Conservation (phyloP, 1,140 invertebrate genomes). For the Drosophila sp. region DNA sequence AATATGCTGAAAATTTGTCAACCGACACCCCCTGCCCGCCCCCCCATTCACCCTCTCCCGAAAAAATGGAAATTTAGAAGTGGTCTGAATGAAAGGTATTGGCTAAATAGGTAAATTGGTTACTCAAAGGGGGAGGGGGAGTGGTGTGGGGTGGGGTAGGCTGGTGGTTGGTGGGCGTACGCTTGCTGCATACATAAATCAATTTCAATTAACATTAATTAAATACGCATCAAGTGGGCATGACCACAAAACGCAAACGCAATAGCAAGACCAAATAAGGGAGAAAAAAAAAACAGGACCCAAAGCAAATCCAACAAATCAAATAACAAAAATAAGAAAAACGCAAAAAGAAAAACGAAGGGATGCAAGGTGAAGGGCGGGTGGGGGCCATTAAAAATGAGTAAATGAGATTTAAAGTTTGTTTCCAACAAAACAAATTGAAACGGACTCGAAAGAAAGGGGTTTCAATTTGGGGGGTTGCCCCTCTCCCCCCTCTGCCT, state of each 20-base stretch:
- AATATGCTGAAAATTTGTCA: constrained; percentile 65
- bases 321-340: neutral
- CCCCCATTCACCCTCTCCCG: neutral
- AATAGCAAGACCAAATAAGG: neutral
- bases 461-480: neutral
- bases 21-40: constrained; percentile 1
- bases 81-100: neutral
- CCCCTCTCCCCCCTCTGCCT: neutral
- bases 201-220: constrained; percentile 82
- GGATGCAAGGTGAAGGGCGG: neutral
- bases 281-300: neutral
- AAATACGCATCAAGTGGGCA: constrained; percentile 81
- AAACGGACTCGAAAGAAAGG: constrained; percentile 22
- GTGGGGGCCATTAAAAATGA: constrained; percentile 23
- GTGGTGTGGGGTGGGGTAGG: neutral
- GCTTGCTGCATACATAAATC: constrained; percentile 77
- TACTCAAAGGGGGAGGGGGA: neutral
- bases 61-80: constrained; percentile 5
- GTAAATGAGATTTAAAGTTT: constrained; percentile 55
- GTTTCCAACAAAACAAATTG: constrained; percentile 45
- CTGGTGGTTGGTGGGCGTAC: constrained; percentile 38
- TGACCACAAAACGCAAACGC: constrained; percentile 62
- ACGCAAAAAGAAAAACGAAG: constrained; percentile 26
- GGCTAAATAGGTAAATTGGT: neutral
- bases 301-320: neutral